Percentiles rank a stretch among this genome's conserved stretches.
These are phyloP conservation scores for Sylvilagus floridanus DNA, from an alignment of 2,797 vertebrate genomes.

Conservation along the genomic window DNA sequence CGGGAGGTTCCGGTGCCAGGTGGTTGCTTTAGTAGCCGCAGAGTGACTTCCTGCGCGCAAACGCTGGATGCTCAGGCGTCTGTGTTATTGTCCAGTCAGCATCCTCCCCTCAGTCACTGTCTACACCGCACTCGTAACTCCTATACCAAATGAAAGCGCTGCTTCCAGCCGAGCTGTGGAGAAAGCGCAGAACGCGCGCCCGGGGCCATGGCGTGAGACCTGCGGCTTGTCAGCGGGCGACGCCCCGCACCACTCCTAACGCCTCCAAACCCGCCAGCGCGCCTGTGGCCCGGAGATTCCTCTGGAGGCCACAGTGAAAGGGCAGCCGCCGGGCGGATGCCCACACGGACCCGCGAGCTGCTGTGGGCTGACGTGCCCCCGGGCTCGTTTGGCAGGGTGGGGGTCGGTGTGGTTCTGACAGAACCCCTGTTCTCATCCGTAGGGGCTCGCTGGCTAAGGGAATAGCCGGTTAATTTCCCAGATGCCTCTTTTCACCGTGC, in stretches of 20 bases:
- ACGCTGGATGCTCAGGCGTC: background rate
- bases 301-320: background rate
- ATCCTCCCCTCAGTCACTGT: background rate
- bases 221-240: background rate
- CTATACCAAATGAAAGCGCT: conserved; percentile 52
- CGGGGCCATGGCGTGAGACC: background rate
- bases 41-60: background rate
- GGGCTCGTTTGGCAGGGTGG: conserved; percentile 42
- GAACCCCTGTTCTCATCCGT: conserved; percentile 57
- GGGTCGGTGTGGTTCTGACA: conserved; percentile 35
- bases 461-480: conserved; percentile 47
- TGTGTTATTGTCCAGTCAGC: conserved; percentile 38
- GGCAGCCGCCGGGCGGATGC: no score
- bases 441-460: conserved; percentile 6
- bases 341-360: background rate
- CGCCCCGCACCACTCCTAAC: background rate
- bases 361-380: background rate
- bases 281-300: background rate
- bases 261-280: background rate
- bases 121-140: background rate
- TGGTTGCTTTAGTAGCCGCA: conserved; percentile 6
- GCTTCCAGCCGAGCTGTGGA: conserved; percentile 7
- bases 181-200: conserved; percentile 1
- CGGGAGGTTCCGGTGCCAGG: conserved; percentile 18
- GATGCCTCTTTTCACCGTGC: conserved; percentile 51